Percentiles rank a stretch among this genome's conserved stretches.
Evolutionary conservation across 2,888 invertebrate species (phyloP).

Genomic region (Hartigia nigra): DNA sequence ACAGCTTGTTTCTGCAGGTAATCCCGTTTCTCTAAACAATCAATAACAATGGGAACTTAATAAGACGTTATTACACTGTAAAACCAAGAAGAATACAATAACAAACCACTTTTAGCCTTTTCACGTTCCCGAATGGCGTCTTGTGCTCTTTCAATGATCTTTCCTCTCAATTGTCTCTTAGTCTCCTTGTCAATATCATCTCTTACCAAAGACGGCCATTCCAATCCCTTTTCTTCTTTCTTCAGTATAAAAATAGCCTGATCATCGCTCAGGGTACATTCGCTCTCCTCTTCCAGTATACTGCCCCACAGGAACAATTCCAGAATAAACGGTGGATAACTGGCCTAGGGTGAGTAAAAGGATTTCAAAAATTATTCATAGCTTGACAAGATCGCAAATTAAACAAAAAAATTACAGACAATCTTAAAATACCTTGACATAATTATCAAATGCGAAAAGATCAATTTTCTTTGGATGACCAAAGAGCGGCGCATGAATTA

Average conservation of each 20-base stretch:
- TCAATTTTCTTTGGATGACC: slow-evolving; percentile 75
- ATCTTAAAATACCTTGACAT: slow-evolving; percentile 71
- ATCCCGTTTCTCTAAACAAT: slow-evolving; percentile 65
- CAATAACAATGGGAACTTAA: background rate
- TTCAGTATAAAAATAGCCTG: slow-evolving; percentile 75
- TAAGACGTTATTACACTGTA: slow-evolving; percentile 1
- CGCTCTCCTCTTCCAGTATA: slow-evolving; percentile 73
- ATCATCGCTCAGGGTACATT: slow-evolving; percentile 73
- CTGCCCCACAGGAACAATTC: slow-evolving; percentile 77
- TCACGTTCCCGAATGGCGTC: slow-evolving; percentile 69
- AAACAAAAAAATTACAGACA: slow-evolving; percentile 7
- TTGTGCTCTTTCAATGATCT: slow-evolving; percentile 71
- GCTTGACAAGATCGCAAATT: background rate
- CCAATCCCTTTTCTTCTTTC: slow-evolving; percentile 68
- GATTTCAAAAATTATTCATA: slow-evolving; percentile 9
- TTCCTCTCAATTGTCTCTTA: slow-evolving; percentile 70
- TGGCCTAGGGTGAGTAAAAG: slow-evolving; percentile 65
- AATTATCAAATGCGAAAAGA: slow-evolving; percentile 76
- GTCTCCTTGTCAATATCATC: slow-evolving; percentile 70
- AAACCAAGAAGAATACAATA: background rate
- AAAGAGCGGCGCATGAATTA: slow-evolving; percentile 75
- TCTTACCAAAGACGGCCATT: slow-evolving; percentile 72
- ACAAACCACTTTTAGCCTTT: slow-evolving; percentile 66
- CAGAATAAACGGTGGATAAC: slow-evolving; percentile 79
- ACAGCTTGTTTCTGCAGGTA: slow-evolving; percentile 72